These are phyloP conservation scores for Orius laevigatus DNA, from an alignment of 1,140 invertebrate genomes.

Conservation along the genomic window DNA sequence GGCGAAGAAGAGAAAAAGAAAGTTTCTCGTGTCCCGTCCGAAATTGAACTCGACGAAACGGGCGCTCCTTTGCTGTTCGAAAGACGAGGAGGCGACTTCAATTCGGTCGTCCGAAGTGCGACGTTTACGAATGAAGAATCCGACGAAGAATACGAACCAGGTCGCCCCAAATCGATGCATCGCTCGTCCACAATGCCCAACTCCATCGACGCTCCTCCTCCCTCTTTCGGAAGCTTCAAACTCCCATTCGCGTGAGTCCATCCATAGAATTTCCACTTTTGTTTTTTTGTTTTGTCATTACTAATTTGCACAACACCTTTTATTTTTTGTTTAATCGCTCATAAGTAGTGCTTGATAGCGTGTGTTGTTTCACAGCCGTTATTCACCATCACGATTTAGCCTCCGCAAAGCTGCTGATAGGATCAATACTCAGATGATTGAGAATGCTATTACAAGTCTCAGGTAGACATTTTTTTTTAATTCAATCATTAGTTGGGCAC, in stretches of 20 bases:
- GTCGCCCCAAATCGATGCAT: slow-evolving; percentile 36
- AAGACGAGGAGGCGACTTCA: slow-evolving; percentile 22
- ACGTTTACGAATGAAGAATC: slow-evolving; percentile 18
- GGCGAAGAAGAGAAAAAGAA: slow-evolving; percentile 22
- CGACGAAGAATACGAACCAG: slow-evolving; percentile 15
- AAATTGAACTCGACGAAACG: slow-evolving; percentile 22
- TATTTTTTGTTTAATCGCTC: slow-evolving; percentile 5
- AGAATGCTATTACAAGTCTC: slow-evolving; percentile 49
- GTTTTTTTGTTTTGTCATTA: slow-evolving; percentile 12
- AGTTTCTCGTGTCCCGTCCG: slow-evolving; percentile 17
- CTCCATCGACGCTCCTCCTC: slow-evolving; percentile 29
- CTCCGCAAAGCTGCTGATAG: slow-evolving; percentile 51
- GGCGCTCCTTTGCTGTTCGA: slow-evolving; percentile 21
- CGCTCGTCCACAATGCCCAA: slow-evolving; percentile 67
- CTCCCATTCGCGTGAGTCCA: slow-evolving; percentile 61
- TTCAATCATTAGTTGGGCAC: not conserved
- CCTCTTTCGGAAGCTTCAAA: slow-evolving; percentile 51
- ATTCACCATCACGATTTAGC: slow-evolving; percentile 57
- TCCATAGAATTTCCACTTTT: slow-evolving; percentile 10
- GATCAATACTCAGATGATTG: slow-evolving; percentile 49
- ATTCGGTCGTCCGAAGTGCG: slow-evolving; percentile 21
- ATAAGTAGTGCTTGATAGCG: slow-evolving; percentile 16
- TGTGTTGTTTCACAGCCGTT: slow-evolving; percentile 47
- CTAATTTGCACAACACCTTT: slow-evolving; percentile 10
- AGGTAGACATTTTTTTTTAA: slow-evolving; percentile 33